Evolutionary conservation across 2,888 invertebrate species (phyloP).

Genomic region (Rhamphomyia laevipes): DNA sequence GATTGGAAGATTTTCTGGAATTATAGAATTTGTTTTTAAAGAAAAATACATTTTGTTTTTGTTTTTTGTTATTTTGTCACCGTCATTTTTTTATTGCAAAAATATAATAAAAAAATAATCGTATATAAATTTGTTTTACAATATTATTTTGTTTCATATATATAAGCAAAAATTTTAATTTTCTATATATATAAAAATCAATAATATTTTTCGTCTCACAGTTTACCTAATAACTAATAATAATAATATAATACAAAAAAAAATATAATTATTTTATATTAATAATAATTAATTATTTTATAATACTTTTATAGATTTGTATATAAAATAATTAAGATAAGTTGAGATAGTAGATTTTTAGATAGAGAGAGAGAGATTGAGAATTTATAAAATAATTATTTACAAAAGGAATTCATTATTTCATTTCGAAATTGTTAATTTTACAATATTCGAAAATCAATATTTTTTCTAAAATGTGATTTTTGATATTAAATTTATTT

Average conservation of each 20-base stretch:
- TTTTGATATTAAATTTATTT: too few relatives aligned
- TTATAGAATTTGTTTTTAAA: too few relatives aligned
- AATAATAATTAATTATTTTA: neutral
- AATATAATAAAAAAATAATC: slow-evolving; percentile 7
- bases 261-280: neutral
- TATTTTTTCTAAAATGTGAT: too few relatives aligned
- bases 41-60: neutral
- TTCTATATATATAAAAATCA: neutral
- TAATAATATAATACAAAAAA: neutral
- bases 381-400: neutral
- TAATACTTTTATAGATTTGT: neutral
- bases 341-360: too few relatives aligned
- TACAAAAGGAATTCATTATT: neutral
- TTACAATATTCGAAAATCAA: too few relatives aligned
- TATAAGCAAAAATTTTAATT: neutral
- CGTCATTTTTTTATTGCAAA: slow-evolving; percentile 14
- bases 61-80: slow-evolving; percentile 12
- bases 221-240: slow-evolving; percentile 10
- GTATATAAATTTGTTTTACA: slow-evolving; percentile 1
- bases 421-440: too few relatives aligned
- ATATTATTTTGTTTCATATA: neutral
- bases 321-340: neutral
- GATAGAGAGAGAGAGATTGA: too few relatives aligned
- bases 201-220: slow-evolving; percentile 7
- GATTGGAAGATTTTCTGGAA: too few relatives aligned